These are phyloP conservation scores for Alligator sinensis DNA, from an alignment of 2,113 vertebrate genomes.

Conservation along the genomic window DNA sequence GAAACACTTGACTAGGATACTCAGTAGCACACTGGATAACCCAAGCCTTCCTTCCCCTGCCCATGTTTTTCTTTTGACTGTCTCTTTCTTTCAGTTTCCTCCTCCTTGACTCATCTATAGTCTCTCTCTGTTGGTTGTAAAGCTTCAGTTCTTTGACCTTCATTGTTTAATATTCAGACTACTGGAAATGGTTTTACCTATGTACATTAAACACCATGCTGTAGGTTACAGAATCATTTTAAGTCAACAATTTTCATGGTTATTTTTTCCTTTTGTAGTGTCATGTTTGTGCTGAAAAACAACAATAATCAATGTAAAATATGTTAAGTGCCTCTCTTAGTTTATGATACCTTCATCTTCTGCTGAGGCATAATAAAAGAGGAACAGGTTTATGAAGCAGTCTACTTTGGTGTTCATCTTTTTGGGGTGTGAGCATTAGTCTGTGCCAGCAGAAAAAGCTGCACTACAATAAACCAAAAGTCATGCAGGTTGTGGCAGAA, in stretches of 20 bases:
- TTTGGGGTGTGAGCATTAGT: too few relatives aligned
- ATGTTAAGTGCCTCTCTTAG: too few relatives aligned
- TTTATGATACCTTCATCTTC: too few relatives aligned
- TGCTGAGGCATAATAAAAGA: too few relatives aligned
- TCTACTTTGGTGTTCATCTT: too few relatives aligned
- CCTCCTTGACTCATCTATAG: neutral
- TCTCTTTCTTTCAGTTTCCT: neutral
- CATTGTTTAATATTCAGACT: too few relatives aligned
- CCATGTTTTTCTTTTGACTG: neutral
- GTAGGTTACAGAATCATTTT: neutral
- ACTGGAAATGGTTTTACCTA: too few relatives aligned
- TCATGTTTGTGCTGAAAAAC: neutral
- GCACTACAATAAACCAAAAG: too few relatives aligned
- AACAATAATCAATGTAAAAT: too few relatives aligned
- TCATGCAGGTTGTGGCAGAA: too few relatives aligned
- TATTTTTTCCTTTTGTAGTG: neutral
- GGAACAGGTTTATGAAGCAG: too few relatives aligned
- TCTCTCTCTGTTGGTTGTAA: neutral
- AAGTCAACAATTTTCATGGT: neutral
- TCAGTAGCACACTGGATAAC: neutral
- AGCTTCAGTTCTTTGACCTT: neutral
- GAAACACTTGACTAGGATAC: neutral
- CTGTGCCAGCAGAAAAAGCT: too few relatives aligned
- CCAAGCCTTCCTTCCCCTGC: neutral
- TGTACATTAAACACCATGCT: conserved; percentile 5